phyloP scores from a whole-genome alignment of 2,113 vertebrate species.

The Jaculus jaculus region DNA sequence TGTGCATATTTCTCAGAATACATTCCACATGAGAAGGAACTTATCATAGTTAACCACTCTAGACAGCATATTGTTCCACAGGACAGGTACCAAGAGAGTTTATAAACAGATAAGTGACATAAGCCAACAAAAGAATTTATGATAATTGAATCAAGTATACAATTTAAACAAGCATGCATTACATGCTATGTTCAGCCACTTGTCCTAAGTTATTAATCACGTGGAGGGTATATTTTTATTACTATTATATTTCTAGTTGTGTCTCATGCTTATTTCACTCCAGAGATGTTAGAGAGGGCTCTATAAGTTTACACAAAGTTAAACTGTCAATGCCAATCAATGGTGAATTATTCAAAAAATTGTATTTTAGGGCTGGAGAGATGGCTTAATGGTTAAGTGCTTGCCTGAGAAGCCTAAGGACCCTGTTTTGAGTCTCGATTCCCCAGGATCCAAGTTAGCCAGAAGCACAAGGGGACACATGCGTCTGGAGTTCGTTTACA shows the following conservation, averaged over 20 bases:
- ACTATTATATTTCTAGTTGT: background rate
- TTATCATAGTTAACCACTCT: background rate
- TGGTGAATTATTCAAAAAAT: background rate
- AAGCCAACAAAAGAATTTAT: background rate
- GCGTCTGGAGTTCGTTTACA: no score
- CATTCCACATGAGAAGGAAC: background rate
- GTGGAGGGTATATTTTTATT: background rate
- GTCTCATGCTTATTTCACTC: background rate
- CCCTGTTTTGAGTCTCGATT: no score
- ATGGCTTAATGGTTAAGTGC: no score
- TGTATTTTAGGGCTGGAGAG: no score
- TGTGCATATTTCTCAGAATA: background rate
- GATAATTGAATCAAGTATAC: slow-evolving; percentile 16
- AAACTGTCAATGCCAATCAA: background rate
- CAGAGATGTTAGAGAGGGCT: background rate
- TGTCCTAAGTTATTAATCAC: slow-evolving; percentile 18
- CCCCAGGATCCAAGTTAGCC: no score
- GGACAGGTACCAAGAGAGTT: background rate
- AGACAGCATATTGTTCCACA: background rate
- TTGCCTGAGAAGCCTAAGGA: no score
- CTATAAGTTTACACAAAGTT: background rate
- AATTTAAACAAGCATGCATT: background rate
- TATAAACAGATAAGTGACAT: slow-evolving; percentile 22
- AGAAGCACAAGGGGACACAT: no score
- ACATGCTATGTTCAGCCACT: background rate